Base-by-base conservation (phyloP, 2,113 vertebrate genomes). In the Calidris pugnax region DNA sequence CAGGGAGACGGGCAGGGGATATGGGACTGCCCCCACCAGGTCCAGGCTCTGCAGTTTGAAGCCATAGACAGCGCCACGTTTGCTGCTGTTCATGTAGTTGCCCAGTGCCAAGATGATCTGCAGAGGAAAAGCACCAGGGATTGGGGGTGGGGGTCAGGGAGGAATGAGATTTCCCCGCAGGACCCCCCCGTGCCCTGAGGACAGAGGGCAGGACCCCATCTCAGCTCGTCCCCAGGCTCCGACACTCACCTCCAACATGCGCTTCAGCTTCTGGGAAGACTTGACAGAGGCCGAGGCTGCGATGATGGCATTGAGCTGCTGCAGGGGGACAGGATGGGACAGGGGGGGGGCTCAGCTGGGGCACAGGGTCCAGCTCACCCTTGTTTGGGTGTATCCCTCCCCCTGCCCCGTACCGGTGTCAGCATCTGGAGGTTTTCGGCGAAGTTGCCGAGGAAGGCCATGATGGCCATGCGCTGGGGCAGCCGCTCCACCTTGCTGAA, bases 71-170 rank as follows among this genome's bases (percentile, higher is more conserved):
- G 99, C 99, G 4, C 99, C 99, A 33, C 99, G 98, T 96, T 99
- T 99, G 97, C 99, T 99, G 97, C 99, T 99, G 97, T 99, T 99
- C 99, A 99, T 99, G 97, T 99, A 99, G 98, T 99, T 99, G 56
- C 99, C 99, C 73, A 99, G 85, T 0, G 99, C 99, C 90, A 99
- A 95, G 86, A 99, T 99, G 95, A 99, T 99, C 99, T 99, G 93
- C 27, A 37, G 73, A 76, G 57, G 30, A n/a, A 76, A 87, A 50
- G 35, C 53, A 37, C 7, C 24, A 0, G 41, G 27, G 50, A 15
- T 21, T 14, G 67, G 10, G 19, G 14, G 45, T 81, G 19, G n/a
- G 23, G 23, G 23, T 19, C 43, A 87, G 43, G 55, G 68, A 41
- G n/a, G 21, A 74, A 18, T 0, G 1, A 63, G 72, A 75, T 16